phyloP scores from a whole-genome alignment of 2,113 vertebrate genomes.

The Mormyrus lacerda region DNA sequence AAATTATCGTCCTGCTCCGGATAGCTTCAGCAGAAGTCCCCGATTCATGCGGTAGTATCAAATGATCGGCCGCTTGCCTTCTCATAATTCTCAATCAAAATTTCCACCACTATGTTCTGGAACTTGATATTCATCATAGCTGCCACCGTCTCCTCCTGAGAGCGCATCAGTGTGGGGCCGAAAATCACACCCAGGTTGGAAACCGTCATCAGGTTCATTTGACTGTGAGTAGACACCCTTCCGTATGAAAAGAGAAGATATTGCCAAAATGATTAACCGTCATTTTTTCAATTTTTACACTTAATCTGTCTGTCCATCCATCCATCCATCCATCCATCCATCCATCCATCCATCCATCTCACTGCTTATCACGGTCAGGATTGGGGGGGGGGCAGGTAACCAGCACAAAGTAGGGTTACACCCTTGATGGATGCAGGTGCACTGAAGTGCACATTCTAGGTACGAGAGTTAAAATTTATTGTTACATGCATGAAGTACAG shows the following conservation, averaged over 20 bases:
- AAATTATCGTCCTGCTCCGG: background rate
- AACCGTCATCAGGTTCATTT: constrained; percentile 93
- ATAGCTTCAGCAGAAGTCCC: background rate
- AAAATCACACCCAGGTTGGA: constrained; percentile 98
- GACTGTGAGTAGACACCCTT: constrained; percentile 89
- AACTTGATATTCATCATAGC: constrained; percentile 99
- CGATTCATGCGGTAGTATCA: background rate
- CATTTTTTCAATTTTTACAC: background rate
- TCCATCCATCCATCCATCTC: background rate
- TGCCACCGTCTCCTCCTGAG: constrained; percentile 93
- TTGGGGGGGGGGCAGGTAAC: background rate
- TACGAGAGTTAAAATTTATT: too few relatives aligned
- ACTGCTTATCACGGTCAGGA: background rate
- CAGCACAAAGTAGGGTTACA: background rate
- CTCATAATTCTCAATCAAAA: constrained; percentile 92
- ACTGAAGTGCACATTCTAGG: too few relatives aligned
- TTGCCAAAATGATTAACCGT: background rate
- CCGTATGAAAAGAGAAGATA: constrained; percentile 9
- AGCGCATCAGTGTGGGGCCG: constrained; percentile 92
- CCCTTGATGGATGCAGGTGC: background rate
- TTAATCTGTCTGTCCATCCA: background rate
- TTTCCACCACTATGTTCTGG: constrained; percentile 96
- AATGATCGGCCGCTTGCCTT: constrained; percentile 61
- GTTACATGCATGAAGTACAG: too few relatives aligned
- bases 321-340: background rate